A percentile compares a stretch with the other conserved stretches of the same genome.
Conservation (phyloP, 2,797 vertebrate genomes). For the Glossophaga mutica region DNA sequence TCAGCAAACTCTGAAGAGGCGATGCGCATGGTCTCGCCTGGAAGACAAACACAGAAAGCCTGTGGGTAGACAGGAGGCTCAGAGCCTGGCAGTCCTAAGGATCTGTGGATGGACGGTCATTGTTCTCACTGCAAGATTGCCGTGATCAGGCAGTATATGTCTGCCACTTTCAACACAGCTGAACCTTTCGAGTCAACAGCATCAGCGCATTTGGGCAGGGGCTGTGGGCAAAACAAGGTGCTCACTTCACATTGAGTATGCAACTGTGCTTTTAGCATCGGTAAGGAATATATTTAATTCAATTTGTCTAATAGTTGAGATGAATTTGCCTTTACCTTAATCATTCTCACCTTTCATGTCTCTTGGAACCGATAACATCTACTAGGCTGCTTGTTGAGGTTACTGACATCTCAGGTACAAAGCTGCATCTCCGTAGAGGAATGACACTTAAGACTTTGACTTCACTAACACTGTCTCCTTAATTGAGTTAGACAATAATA, state of each 20-base stretch:
- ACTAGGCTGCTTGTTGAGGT: not conserved
- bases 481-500: not conserved
- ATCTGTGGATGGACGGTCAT: accelerated
- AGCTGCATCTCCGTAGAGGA: not conserved
- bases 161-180: too few relatives aligned
- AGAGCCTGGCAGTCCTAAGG: too few relatives aligned
- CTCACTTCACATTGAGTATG: not conserved
- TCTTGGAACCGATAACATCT: not conserved
- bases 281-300: not conserved
- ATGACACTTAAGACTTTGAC: not conserved
- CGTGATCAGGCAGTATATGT: not conserved
- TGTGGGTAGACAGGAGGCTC: not conserved
- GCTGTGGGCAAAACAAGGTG: not conserved
- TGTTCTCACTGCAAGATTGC: not conserved
- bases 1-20: constrained; percentile 97
- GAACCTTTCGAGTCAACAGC: not conserved
- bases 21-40: constrained; percentile 95
- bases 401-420: not conserved
- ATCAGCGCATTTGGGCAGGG: too few relatives aligned
- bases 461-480: not conserved
- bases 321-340: not conserved
- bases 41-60: not conserved
- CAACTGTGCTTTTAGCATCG: not conserved
- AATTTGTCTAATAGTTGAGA: not conserved
- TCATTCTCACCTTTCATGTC: not conserved